Percentiles rank a stretch among this genome's conserved stretches.
phyloP scores from a whole-genome alignment of 92 coral and sea anemone genomes.

The Bergia puertoricense region DNA sequence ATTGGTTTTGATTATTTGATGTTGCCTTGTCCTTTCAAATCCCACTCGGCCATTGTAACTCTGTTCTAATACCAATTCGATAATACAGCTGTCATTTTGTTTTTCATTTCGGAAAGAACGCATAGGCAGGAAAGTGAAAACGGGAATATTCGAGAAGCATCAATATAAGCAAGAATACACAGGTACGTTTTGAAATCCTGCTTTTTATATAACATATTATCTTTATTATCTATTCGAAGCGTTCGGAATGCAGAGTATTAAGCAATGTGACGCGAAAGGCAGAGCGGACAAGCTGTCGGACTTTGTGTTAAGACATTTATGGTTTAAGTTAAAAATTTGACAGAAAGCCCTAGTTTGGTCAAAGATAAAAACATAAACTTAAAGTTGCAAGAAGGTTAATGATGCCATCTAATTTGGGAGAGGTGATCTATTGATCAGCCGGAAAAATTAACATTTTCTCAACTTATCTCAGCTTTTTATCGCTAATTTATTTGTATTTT shows the following conservation, averaged over 20 bases:
- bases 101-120: slow-evolving; percentile 7
- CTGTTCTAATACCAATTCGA: not conserved
- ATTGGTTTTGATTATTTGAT: not conserved
- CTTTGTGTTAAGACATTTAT: not conserved
- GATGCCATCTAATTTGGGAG: too few relatives aligned
- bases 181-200: not conserved
- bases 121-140: slow-evolving; percentile 6
- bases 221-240: not conserved
- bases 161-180: slow-evolving; percentile 6
- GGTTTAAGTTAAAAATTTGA: not conserved
- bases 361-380: too few relatives aligned
- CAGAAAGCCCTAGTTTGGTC: too few relatives aligned
- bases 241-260: slow-evolving; percentile 11
- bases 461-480: not conserved
- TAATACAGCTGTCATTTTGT: slow-evolving; percentile 1
- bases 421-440: too few relatives aligned
- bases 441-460: too few relatives aligned
- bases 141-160: not conserved
- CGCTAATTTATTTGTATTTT: not conserved
- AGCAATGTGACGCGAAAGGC: not conserved
- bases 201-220: not conserved
- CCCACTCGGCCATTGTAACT: not conserved
- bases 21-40: not conserved
- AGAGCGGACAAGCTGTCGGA: too few relatives aligned
- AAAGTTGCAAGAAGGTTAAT: too few relatives aligned